Conservation (phyloP, 2,888 invertebrate species). For the Tetragnatha montana region DNA sequence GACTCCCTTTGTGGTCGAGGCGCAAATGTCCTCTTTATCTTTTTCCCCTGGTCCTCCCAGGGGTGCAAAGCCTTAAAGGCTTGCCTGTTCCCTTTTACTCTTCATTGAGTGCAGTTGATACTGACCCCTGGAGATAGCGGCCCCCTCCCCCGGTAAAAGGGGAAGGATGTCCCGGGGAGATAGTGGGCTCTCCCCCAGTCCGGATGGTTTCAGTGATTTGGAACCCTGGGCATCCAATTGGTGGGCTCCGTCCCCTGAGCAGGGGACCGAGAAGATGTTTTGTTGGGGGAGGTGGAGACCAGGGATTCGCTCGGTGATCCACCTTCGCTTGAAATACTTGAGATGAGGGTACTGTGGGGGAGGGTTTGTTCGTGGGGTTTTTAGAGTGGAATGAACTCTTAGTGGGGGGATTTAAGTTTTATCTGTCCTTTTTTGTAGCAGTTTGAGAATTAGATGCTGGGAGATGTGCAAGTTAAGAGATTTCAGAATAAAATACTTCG, state of each 20-base stretch:
- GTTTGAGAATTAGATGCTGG: no score
- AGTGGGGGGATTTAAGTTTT: no score
- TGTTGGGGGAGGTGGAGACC: no score
- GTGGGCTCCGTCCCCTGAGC: not conserved
- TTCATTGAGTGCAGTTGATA: constrained; percentile 34
- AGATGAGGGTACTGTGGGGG: no score
- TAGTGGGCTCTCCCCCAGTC: not conserved
- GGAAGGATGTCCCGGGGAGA: constrained; percentile 12
- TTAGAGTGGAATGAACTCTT: no score
- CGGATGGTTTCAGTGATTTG: not conserved
- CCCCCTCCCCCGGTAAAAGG: not conserved
- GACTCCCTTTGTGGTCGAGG: constrained; percentile 17
- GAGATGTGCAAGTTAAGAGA: no score
- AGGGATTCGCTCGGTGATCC: no score
- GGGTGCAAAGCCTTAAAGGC: constrained; percentile 56
- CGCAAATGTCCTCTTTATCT: constrained; percentile 31
- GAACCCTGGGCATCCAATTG: not conserved
- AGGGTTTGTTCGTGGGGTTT: no score
- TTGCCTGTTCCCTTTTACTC: constrained; percentile 43
- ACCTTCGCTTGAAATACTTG: no score
- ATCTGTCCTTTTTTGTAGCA: no score
- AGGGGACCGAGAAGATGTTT: not conserved
- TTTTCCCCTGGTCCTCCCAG: constrained; percentile 30
- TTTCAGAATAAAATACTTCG: no score
- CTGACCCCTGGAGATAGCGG: constrained; percentile 56